Evolutionary conservation across 2,113 vertebrate species (phyloP).

Genomic region (Thryonomys swinderianus): DNA sequence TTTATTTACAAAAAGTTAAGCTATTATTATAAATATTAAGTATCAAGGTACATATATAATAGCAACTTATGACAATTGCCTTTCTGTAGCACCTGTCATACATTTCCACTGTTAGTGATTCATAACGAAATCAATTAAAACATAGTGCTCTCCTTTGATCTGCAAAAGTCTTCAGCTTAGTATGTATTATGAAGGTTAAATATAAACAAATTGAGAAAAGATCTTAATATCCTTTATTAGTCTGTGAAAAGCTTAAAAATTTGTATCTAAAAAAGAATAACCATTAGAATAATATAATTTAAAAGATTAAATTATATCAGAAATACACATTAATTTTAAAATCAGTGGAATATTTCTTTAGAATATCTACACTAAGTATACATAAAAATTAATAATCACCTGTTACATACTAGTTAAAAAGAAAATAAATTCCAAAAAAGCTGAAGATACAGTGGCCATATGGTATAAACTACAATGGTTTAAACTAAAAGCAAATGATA

Average conservation of each 20-base stretch:
- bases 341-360: neutral
- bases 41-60: neutral
- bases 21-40: neutral
- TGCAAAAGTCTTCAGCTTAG: neutral
- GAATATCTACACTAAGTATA: neutral
- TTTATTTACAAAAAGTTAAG: slow-evolving; percentile 12
- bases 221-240: neutral
- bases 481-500: slow-evolving; percentile 28
- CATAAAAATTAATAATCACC: neutral
- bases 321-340: neutral
- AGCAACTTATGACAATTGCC: neutral
- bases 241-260: neutral
- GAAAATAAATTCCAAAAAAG: slow-evolving; percentile 10
- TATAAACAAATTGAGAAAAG: neutral
- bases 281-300: neutral
- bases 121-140: neutral
- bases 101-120: neutral
- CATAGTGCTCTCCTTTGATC: neutral
- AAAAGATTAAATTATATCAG: neutral
- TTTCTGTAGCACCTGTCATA: neutral
- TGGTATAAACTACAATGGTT: neutral
- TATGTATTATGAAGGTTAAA: neutral
- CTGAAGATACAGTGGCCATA: neutral
- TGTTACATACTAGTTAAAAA: neutral
- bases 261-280: neutral